Percentiles rank a stretch among this genome's conserved stretches.
Conservation (phyloP, 2,888 invertebrate genomes). For the Campoplex nolae region DNA sequence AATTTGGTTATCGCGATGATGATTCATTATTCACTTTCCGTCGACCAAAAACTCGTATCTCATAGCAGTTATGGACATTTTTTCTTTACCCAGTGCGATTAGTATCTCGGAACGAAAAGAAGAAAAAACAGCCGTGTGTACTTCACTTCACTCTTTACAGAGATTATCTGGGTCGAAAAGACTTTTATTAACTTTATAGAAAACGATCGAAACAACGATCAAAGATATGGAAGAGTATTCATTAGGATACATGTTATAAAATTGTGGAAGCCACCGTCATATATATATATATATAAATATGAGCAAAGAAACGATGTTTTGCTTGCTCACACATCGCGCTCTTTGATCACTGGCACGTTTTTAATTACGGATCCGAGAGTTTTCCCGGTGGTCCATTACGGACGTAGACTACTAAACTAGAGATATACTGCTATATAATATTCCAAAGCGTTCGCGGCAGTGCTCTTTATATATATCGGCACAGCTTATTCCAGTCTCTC, state of each 20-base stretch:
- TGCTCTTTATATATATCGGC: constrained; percentile 5
- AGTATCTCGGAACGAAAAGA: too few species aligned
- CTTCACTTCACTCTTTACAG: background rate
- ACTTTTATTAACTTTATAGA: background rate
- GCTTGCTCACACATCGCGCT: constrained; percentile 49
- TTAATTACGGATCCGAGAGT: constrained; percentile 63
- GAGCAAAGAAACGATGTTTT: background rate
- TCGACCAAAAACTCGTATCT: background rate
- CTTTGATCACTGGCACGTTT: constrained; percentile 66
- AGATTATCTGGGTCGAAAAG: background rate
- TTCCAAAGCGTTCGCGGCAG: constrained; percentile 29
- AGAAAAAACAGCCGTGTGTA: too few species aligned
- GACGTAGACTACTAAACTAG: constrained; percentile 11
- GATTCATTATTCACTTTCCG: background rate
- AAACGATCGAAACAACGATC: background rate
- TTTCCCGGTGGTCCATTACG: constrained; percentile 38
- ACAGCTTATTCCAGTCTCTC: constrained; percentile 53
- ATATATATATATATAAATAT: background rate
- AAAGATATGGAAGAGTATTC: background rate
- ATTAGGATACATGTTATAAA: too few species aligned
- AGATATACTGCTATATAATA: background rate
- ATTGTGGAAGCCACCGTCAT: background rate
- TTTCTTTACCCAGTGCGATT: too few species aligned
- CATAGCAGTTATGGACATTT: background rate
- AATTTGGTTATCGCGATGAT: background rate